Evolutionary conservation across 2,888 invertebrate genomes (phyloP).

Genomic region (Chironomus riparius): DNA sequence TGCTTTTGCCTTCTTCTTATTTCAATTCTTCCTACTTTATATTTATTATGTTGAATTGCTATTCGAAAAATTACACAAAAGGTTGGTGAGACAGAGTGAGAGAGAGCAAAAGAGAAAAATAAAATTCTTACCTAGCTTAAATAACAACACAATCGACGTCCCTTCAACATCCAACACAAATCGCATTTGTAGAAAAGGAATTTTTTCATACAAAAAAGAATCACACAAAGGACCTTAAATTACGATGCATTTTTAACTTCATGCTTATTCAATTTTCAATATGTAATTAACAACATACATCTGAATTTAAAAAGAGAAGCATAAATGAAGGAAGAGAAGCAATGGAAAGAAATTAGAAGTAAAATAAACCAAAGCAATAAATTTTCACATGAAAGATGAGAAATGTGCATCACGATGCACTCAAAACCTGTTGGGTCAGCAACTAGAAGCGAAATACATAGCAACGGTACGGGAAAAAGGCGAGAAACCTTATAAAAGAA

Average conservation of each 20-base stretch:
- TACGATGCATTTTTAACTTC: constrained; percentile 15
- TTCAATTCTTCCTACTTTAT: too few species aligned
- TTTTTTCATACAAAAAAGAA: neutral
- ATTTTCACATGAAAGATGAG: neutral
- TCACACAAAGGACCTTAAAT: neutral
- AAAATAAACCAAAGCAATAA: neutral
- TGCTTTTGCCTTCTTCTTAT: neutral
- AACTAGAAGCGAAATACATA: neutral
- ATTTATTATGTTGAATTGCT: too few species aligned
- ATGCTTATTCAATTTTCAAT: constrained; percentile 24
- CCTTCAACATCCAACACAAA: too few species aligned
- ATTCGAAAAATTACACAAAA: neutral
- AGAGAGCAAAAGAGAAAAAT: neutral
- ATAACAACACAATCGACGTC: too few species aligned
- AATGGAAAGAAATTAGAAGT: neutral
- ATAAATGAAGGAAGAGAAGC: neutral
- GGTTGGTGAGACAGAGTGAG: neutral
- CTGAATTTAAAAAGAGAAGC: neutral
- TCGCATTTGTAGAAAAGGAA: neutral
- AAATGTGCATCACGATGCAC: neutral
- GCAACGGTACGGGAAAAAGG: neutral
- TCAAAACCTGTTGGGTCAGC: neutral
- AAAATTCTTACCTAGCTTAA: neutral
- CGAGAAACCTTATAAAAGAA: constrained; percentile 24
- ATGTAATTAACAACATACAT: constrained; percentile 5